Percentiles rank a stretch among this genome's conserved stretches.
phyloP scores from a whole-genome alignment of 2,113 vertebrate species.

The Lathamus discolor region DNA sequence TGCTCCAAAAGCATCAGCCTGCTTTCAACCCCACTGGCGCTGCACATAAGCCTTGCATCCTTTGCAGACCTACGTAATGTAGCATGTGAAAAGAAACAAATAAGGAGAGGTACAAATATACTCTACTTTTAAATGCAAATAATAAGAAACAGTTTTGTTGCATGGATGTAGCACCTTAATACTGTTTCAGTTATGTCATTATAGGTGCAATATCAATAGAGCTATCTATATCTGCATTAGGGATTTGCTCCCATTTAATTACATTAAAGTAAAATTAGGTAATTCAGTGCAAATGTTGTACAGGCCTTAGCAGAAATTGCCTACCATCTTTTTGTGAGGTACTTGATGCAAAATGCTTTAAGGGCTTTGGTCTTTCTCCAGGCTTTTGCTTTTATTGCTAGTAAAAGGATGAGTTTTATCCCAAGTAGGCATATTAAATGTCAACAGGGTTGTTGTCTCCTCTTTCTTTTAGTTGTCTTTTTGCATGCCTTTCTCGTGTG shows the following conservation, averaged over 20 bases:
- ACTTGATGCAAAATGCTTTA: not conserved
- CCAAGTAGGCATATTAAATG: not conserved
- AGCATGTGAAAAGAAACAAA: not conserved
- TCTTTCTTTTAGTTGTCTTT: not conserved
- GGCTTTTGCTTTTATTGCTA: constrained; percentile 3
- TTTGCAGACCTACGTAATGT: not conserved
- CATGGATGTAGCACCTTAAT: not conserved
- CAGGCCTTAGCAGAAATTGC: not conserved
- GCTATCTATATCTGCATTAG: not conserved
- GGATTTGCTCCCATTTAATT: not conserved
- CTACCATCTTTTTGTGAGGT: not conserved
- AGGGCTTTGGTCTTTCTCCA: not conserved
- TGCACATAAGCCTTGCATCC: not conserved
- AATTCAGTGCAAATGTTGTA: not conserved
- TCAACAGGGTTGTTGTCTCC: constrained; percentile 1
- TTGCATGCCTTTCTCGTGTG: not conserved
- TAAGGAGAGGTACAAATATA: not conserved
- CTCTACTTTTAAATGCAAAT: not conserved
- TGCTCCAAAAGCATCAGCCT: not conserved
- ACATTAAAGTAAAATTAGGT: not conserved
- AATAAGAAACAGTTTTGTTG: not conserved
- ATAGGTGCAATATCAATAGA: not conserved
- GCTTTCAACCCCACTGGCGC: not conserved
- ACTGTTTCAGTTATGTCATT: not conserved
- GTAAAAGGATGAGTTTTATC: constrained; percentile 21